Conservation (phyloP, 1,140 invertebrate genomes). For the Trialeurodes vaporariorum region DNA sequence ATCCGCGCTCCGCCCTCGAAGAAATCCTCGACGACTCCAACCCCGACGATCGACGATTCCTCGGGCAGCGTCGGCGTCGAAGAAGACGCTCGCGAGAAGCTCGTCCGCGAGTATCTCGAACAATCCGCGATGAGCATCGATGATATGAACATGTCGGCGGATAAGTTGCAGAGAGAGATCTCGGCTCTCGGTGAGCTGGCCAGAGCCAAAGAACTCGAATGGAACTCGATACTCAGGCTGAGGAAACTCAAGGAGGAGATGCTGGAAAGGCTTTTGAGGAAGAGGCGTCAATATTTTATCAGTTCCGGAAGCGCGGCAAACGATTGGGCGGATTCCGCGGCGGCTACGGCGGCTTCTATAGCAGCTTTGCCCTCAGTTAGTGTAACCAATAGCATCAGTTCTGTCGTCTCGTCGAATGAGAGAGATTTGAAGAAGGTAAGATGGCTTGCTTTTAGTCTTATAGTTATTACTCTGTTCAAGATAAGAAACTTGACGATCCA, state of each 20-base stretch:
- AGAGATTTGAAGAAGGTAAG: no score
- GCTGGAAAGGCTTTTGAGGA: constrained; percentile 48
- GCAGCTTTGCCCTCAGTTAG: no score
- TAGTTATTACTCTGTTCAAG: no score
- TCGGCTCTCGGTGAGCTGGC: constrained; percentile 52
- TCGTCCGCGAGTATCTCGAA: constrained; percentile 46
- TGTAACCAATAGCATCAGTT: no score
- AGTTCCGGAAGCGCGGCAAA: background rate
- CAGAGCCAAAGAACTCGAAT: constrained; percentile 65
- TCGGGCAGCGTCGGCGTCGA: constrained; percentile 10
- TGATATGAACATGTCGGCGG: constrained; percentile 44
- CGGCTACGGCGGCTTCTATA: no score
- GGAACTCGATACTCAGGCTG: constrained; percentile 60
- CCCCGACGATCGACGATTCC: background rate
- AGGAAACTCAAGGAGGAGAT: constrained; percentile 73
- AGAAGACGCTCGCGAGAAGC: constrained; percentile 38
- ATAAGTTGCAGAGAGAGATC: constrained; percentile 46
- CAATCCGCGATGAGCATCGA: constrained; percentile 41
- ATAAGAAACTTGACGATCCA: no score
- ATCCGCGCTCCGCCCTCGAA: background rate
- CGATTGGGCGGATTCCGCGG: no score
- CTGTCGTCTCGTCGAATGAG: no score
- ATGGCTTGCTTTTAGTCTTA: no score
- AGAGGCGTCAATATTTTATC: constrained; percentile 19
- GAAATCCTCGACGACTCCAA: no score